Evolutionary conservation across 2,797 vertebrate genomes (phyloP), one percentile per base, ranked within the genome.

Genomic region (Lacerta viridis): DNA sequence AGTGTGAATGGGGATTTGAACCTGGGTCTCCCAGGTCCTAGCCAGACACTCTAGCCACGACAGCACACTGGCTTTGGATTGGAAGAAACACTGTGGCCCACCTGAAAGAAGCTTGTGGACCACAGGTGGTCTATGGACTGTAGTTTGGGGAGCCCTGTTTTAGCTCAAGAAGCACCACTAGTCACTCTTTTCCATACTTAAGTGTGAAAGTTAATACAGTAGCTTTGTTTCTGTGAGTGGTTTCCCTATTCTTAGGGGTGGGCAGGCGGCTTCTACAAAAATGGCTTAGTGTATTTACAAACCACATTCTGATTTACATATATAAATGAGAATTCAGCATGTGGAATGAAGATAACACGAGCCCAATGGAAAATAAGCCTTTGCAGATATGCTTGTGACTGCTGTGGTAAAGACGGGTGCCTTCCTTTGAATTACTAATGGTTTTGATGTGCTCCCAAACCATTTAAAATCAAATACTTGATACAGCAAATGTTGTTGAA

Each of bases 311-410:
- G 76, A 85, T 84, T 85, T 80, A 25, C 83, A 80, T 84, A 74
- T 72, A 80, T 88, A 84, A 84, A 80, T 84, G 82, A 89, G 55
- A 89, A 74, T 84, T 88, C 75, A 72, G 29, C 83, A 89, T 85
- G 83, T 74, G 69, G 59, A 84, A 74, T 74, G 55, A 72, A 84
- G 76, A 85, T 85, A 74, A 66, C 76, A 64, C 20, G 66, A 33
- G 59, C 72, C 74, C 50, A 78, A 39, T 41, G 39, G 68, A 36
- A 68, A 80, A 61, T 72, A 80, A 87, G 68, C 61, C 68, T 87
- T 80, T 87, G 78, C 78, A 46, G 79, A 82, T 82, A 80, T 72
- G 46, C 41, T 69, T 68, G 72, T 80, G 39, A 85, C 50, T 89
- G 39, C 23, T 20, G 77, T 68, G 84, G 80, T 83, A 69, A 72